A percentile compares a stretch with the other conserved stretches of the same genome.
These are phyloP conservation scores for Lates calcarifer DNA, from an alignment of 2,113 vertebrate species.

Conservation along the genomic window DNA sequence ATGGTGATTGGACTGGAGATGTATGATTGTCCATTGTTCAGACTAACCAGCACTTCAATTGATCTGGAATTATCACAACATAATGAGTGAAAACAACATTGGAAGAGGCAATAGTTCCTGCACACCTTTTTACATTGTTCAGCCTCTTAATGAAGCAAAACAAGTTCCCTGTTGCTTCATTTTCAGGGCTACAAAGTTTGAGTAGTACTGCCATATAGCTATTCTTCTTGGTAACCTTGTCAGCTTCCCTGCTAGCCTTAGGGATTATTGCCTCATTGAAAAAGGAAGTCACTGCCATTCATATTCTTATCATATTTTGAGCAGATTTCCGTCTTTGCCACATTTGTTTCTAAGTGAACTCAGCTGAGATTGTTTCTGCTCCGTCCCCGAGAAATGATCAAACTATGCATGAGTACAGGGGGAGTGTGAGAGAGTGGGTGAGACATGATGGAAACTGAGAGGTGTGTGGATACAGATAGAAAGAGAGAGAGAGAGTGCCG, in stretches of 20 bases:
- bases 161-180: no score
- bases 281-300: conserved; percentile 26
- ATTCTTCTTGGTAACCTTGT: neutral
- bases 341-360: neutral
- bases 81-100: conserved; percentile 1
- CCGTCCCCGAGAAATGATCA: neutral
- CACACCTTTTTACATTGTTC: neutral
- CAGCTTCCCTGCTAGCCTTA: neutral
- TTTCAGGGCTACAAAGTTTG: no score
- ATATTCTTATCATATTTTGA: conserved; percentile 1
- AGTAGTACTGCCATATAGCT: no score
- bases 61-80: conserved; percentile 82
- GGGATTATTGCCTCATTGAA: neutral
- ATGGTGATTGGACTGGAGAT: conserved; percentile 90
- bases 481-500: conserved; percentile 9
- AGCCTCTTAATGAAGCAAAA: neutral
- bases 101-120: conserved; percentile 42
- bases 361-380: neutral
- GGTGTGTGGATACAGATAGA: conserved; percentile 5
- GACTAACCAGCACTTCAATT: conserved; percentile 92
- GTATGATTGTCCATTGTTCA: conserved; percentile 91
- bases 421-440: conserved; percentile 16
- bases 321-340: conserved; percentile 25
- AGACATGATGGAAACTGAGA: conserved; percentile 30
- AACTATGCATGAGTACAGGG: neutral